phyloP scores from a whole-genome alignment of 2,888 invertebrate species.

The Coremacera marginata region DNA sequence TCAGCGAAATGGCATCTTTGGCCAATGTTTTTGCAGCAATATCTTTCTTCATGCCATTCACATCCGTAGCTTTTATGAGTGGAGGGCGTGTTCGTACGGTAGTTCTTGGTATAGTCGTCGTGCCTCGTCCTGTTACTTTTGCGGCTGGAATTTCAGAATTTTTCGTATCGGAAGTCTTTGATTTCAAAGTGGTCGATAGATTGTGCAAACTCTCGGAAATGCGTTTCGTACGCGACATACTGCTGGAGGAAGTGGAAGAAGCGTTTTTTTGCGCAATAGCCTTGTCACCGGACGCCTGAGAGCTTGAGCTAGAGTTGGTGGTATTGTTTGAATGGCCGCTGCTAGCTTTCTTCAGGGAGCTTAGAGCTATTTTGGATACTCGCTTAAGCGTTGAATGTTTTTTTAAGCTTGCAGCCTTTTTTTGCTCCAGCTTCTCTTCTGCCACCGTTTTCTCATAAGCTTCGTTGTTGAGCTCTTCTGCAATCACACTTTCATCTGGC shows the following conservation, averaged over 20 bases:
- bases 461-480: neutral
- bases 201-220: slow-evolving; percentile 44
- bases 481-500: neutral
- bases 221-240: slow-evolving; percentile 41
- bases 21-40: neutral
- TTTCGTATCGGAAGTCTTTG: slow-evolving; percentile 35
- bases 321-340: slow-evolving; percentile 7
- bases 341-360: slow-evolving; percentile 10
- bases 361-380: slow-evolving; percentile 5
- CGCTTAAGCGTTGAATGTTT: neutral
- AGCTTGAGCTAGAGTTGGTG: slow-evolving; percentile 11
- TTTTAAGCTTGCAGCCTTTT: neutral
- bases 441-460: neutral
- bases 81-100: slow-evolving; percentile 23
- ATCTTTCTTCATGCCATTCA: slow-evolving; percentile 28
- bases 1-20: slow-evolving; percentile 40
- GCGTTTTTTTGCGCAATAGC: slow-evolving; percentile 11
- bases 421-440: slow-evolving; percentile 1
- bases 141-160: slow-evolving; percentile 6
- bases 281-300: slow-evolving; percentile 17
- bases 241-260: neutral
- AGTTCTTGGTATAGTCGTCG: slow-evolving; percentile 43
- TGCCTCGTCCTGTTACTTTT: slow-evolving; percentile 36
- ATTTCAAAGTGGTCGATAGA: slow-evolving; percentile 35
- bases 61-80: neutral